Conservation (phyloP, 2,113 vertebrate species). For the Spea multiplicata region DNA sequence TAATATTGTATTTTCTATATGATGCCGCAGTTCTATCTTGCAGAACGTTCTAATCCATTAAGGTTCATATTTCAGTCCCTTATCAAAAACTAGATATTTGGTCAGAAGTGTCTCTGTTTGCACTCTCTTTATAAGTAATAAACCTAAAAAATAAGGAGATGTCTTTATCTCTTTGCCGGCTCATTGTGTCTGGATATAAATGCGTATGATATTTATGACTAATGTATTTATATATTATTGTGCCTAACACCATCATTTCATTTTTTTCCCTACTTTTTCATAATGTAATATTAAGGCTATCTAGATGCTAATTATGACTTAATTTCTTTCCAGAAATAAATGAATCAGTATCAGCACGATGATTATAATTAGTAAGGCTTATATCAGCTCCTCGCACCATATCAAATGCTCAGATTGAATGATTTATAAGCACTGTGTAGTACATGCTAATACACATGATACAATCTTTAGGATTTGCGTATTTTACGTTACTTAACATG, state of each 20-base stretch:
- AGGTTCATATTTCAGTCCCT: slow-evolving; percentile 78
- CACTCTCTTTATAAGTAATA: slow-evolving; percentile 79
- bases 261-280: slow-evolving; percentile 86
- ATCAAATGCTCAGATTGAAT: background rate
- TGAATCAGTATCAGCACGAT: slow-evolving; percentile 91
- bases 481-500: no score
- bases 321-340: slow-evolving; percentile 86
- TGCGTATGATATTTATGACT: no score
- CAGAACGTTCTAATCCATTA: slow-evolving; percentile 77
- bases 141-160: slow-evolving; percentile 70
- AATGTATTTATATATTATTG: slow-evolving; percentile 80
- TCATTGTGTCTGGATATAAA: slow-evolving; percentile 74
- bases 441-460: no score
- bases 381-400: slow-evolving; percentile 34
- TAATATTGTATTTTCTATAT: slow-evolving; percentile 32
- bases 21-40: slow-evolving; percentile 2
- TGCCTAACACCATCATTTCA: slow-evolving; percentile 91
- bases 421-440: background rate
- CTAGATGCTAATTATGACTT: slow-evolving; percentile 92
- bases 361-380: slow-evolving; percentile 88
- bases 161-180: no score
- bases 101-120: slow-evolving; percentile 83
- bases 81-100: slow-evolving; percentile 78
- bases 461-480: no score
- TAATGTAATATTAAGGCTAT: slow-evolving; percentile 93